Evolutionary conservation across 2,797 vertebrate genomes (phyloP), one percentile per base, ranked within the genome.

Genomic region (Paramormyrops hopkinsi): DNA sequence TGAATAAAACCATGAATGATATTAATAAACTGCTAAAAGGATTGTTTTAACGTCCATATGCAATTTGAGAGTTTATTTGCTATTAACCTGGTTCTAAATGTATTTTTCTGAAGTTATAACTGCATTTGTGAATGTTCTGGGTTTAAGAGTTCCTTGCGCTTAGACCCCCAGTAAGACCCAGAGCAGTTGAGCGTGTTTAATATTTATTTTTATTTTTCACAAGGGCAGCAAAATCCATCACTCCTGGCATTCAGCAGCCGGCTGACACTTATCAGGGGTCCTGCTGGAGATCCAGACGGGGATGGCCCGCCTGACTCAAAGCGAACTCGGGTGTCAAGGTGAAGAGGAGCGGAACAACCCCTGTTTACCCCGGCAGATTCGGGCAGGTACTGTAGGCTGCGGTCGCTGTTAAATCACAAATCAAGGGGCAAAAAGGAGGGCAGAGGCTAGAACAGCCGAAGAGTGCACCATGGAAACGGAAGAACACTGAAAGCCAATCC

Each of bases 1-100:
- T 59, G 19, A 76, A 65, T 44, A 73, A 82, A 44, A 83, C 56
- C 87, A 88, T 88, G 65, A 88, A 89, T 86, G 65, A 85, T 85
- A 85, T 84, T 85, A 89, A 37, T 89, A 89, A 89, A 86, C 51
- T 53, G 46, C 84, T 25, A 69, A 82, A 6, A 33, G 84, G 59
- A 29, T 9, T 86, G 54, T 86, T 44, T 86, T 29, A 89, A 48
- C 48, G 50, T 79, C 44, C 25, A 73, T 44, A 12, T 12, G 7
- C 51, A 79, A 76, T 73, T 25, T 19, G 9, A 54, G 89, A 86
- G 29, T 85, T 50, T 85, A 85, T 46, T 85, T 85, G 33, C 65
- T 51, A 25, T 73, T 69, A 48, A 22, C 87, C 54, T 89, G 82
- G 44, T 86, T 89, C 82, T 85, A 82, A 82, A 46, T 46, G 17